A percentile compares a stretch with the other conserved stretches of the same genome.
phyloP scores from a whole-genome alignment of 2,888 invertebrate species.

The Actias luna region DNA sequence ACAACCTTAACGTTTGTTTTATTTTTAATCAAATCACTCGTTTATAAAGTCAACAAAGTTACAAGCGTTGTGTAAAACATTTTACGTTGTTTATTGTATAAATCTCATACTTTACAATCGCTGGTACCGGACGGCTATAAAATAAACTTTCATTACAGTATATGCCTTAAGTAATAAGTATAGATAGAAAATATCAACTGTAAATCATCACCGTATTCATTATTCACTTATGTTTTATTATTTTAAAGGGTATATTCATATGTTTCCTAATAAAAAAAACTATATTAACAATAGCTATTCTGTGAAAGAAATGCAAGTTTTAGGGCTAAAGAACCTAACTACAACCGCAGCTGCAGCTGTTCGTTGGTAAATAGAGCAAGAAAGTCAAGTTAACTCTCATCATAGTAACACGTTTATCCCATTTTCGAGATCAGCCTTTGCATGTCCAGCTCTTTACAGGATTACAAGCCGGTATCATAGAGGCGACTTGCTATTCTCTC shows the following conservation, averaged over 20 bases:
- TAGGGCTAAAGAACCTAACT: too few relatives aligned
- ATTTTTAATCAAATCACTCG: conserved; percentile 59
- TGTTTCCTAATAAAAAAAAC: background rate
- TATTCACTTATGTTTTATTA: background rate
- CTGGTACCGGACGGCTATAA: conserved; percentile 10
- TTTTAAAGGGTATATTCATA: background rate
- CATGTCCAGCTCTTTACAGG: too few relatives aligned
- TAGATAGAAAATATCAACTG: background rate
- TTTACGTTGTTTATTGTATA: conserved; percentile 18
- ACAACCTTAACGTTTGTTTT: conserved; percentile 56
- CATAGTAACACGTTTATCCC: too few relatives aligned
- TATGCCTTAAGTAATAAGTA: conserved; percentile 2
- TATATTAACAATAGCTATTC: background rate
- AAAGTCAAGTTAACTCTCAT: too few relatives aligned
- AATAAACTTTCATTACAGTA: conserved; percentile 6
- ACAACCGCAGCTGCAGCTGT: too few relatives aligned
- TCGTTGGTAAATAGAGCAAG: too few relatives aligned
- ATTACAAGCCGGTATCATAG: too few relatives aligned
- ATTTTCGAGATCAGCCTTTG: too few relatives aligned
- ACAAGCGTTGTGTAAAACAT: conserved; percentile 26
- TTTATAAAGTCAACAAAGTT: conserved; percentile 50
- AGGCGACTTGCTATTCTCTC: too few relatives aligned
- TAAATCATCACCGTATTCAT: background rate
- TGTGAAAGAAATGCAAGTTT: background rate
- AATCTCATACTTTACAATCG: conserved; percentile 17